Evolutionary conservation across 1,140 invertebrate species (phyloP).

Genomic region (Radopholus similis): DNA sequence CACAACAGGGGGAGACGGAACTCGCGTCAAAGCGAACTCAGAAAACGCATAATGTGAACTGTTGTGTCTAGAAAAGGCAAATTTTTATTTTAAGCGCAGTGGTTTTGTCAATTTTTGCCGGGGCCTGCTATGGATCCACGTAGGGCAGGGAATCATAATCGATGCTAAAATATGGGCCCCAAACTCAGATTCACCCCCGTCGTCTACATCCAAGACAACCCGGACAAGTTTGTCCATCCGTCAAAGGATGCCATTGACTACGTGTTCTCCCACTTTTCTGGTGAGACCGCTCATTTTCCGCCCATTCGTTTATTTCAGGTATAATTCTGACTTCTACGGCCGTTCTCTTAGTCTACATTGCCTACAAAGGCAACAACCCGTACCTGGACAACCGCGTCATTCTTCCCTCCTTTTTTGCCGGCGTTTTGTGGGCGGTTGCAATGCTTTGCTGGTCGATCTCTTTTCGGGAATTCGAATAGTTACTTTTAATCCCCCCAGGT

Average conservation of each 20-base stretch:
- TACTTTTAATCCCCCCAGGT: conserved; percentile 25
- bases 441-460: conserved; percentile 59
- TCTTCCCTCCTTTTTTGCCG: conserved; percentile 62
- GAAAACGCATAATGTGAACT: background rate
- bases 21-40: background rate
- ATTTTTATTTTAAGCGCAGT: conserved; percentile 50
- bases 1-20: no score
- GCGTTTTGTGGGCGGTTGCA: conserved; percentile 63
- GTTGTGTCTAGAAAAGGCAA: background rate
- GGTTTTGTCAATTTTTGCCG: conserved; percentile 59
- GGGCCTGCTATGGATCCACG: conserved; percentile 61
- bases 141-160: conserved; percentile 23
- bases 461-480: background rate
- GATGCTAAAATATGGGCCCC: conserved; percentile 26
- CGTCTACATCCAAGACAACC: conserved; percentile 62
- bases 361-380: conserved; percentile 59
- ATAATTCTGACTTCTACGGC: conserved; percentile 61
- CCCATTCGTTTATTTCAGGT: conserved; percentile 9
- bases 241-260: conserved; percentile 61
- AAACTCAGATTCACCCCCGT: conserved; percentile 50
- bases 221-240: conserved; percentile 33
- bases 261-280: conserved; percentile 63
- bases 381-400: conserved; percentile 61
- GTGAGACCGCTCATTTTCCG: no score
- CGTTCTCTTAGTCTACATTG: conserved; percentile 62